Base-by-base conservation (phyloP, 2,888 invertebrate species). In the Eustalomyia histrio region DNA sequence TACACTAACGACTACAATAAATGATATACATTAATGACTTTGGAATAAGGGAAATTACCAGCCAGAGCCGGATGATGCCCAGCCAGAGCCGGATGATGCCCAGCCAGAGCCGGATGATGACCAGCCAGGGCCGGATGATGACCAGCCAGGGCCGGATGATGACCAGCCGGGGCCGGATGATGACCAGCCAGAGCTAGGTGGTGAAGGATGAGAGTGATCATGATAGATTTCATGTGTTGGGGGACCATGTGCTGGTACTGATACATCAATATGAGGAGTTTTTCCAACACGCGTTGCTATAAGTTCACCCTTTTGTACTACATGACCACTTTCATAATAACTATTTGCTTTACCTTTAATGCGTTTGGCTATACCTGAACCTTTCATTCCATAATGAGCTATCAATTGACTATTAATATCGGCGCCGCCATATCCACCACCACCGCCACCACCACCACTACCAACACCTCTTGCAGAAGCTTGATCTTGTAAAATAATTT, bases 241-340 rank as follows among this genome's bases (percentile, higher is more conserved):
- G 8, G 52, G 33, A 35, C 69, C 43, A 67, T 71, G 79, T 5
- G 63, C 21, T 16, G 69, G n/a, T 6, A 17, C 24, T 16, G 50
- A 29, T 29, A 29, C 6, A 29, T 43, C 80, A 16, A 29, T 29
- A 6, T 4, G 7, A 29, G 21, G 78, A 43, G 72, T 55, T 50
- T 58, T 17, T 52, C 71, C 16, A 1, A 74, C 67, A 18, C 79
- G 83, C 83, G 79, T 88, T 69, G 88, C 83, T 72, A 89, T 85
- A n/a, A 88, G 80, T 0, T 83, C 84, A 53, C 88, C 88, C 5
- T 85, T 84, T 76, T 89, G 85, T 21, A 88, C 84, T 14, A 89
- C 87, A 80, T 87, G 88, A 0, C 88, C 88, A 72, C 88, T 85
- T 35, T 84, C 84, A 55, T 85, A 87, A 75, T 83, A 85, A 47